Percentiles rank a stretch among this genome's conserved stretches.
Evolutionary conservation across 2,797 vertebrate genomes (phyloP).

Genomic region (Pangasius krempfi): DNA sequence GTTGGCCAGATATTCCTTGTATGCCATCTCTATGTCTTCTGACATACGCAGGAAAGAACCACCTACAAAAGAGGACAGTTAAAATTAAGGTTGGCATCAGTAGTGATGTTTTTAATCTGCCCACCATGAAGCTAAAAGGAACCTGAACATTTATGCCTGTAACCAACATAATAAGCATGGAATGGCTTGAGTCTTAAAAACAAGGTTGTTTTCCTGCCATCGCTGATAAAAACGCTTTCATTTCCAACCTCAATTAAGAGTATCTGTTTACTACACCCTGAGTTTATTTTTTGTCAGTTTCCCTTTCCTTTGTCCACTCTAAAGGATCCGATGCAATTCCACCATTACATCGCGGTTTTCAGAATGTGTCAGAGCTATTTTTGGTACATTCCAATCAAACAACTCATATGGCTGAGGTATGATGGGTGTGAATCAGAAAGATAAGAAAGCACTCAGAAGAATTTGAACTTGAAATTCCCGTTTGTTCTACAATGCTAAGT

Average conservation of each 20-base stretch:
- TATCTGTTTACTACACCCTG: background rate
- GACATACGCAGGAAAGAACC: constrained; percentile 85
- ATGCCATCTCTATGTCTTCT: constrained; percentile 84
- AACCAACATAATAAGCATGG: constrained; percentile 3
- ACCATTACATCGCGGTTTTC: background rate
- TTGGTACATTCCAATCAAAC: background rate
- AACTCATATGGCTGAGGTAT: background rate
- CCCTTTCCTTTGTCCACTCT: background rate
- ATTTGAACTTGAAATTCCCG: constrained; percentile 40
- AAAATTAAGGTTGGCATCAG: background rate
- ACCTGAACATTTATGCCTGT: background rate
- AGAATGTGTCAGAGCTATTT: background rate
- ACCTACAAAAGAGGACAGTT: constrained; percentile 71
- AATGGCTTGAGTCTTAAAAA: background rate
- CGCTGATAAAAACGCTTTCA: background rate
- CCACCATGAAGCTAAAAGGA: background rate
- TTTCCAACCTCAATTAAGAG: background rate
- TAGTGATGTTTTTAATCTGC: background rate
- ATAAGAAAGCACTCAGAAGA: background rate
- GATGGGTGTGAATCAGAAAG: background rate
- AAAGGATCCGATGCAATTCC: background rate
- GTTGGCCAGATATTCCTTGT: constrained; percentile 87
- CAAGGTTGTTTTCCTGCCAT: background rate
- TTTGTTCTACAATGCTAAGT: background rate
- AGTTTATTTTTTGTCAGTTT: background rate